These are phyloP conservation scores for Agrotis ipsilon DNA, from an alignment of 2,888 invertebrate genomes.

Conservation along the genomic window DNA sequence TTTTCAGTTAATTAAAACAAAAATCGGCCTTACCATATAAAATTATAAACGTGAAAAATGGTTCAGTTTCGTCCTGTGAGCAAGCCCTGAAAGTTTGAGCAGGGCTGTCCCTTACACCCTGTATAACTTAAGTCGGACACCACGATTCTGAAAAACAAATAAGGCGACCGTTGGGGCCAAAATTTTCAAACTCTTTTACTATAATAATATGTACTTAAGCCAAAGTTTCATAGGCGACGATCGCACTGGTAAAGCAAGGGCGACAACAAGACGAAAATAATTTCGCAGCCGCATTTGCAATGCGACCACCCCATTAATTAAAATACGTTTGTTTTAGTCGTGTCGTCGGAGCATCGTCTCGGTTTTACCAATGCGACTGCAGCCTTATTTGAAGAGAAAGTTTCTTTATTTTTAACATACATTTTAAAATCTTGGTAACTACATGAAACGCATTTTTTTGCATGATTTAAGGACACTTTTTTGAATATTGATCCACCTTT, in stretches of 20 bases:
- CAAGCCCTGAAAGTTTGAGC: too few relatives aligned
- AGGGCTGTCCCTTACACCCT: too few relatives aligned
- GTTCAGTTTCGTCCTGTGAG: too few relatives aligned
- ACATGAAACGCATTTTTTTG: background rate
- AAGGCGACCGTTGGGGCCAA: too few relatives aligned
- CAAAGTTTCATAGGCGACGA: slow-evolving; percentile 10
- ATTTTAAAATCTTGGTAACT: background rate
- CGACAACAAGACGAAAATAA: slow-evolving; percentile 39
- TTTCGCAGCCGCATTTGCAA: slow-evolving; percentile 35
- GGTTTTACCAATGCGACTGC: slow-evolving; percentile 19
- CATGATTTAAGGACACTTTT: too few relatives aligned
- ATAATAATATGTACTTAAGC: background rate
- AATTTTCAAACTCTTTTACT: too few relatives aligned
- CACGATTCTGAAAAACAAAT: too few relatives aligned
- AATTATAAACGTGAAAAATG: too few relatives aligned
- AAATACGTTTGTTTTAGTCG: slow-evolving; percentile 54
- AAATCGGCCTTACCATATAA: too few relatives aligned
- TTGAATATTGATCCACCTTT: too few relatives aligned
- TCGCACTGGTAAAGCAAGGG: slow-evolving; percentile 20
- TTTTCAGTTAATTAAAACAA: too few relatives aligned
- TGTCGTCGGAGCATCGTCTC: slow-evolving; percentile 18
- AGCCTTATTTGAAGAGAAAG: background rate
- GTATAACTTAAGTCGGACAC: too few relatives aligned
- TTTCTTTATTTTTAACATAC: background rate
- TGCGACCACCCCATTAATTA: slow-evolving; percentile 50